Evolutionary conservation across 2,888 invertebrate genomes (phyloP), one percentile per base, ranked within the genome.

Genomic region (Pachliopta kotzebuea): DNA sequence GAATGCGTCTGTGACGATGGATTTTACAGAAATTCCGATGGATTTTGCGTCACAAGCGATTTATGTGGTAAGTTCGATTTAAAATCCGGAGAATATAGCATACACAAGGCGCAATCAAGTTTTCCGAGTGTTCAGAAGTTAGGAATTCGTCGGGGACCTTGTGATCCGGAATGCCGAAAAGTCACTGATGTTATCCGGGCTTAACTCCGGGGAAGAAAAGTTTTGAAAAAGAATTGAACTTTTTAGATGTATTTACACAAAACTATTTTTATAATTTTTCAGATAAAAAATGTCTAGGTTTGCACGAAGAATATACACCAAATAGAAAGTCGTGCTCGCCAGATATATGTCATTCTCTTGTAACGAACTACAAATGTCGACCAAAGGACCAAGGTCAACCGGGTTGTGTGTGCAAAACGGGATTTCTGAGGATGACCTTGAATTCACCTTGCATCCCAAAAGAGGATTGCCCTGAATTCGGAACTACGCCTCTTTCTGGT

Each of bases 1-100:
- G 24, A 61, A 29, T 65, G 65, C 24, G 45, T 66, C 0, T 69
- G 69, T 57, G 52, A 67, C 17, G 50, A 62, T 1, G 66, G 66
- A 2, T 69, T 45, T 24, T 69, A 59, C 56, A 63, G 68, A 20
- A 66, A 61, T 20, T 4, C 53, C 4, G 50, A 60, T 1, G 66
- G 63, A 14, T 62, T 60, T 11, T 69, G 68, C 20, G 50, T 65
- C 7, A 66, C 64, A 6, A 57, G 37, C 2, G 50, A 66, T 21
- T 21, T 66, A 4, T 68, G 69, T 24, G 56, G 66, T 69, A 58
- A 66, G 65, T 42, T 29, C 29, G 21, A 52, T 21, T 11, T 52
- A 52, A 52, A 23, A 6, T 7, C 20, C 50, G 4, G n/a, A 7
- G 21, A 21, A 52, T 14, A n/a, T 11, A 53, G 4, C 20, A 53